Evolutionary conservation across 92 coral and sea anemone species (phyloP).

Genomic region (Umimayanthus chanpuru): DNA sequence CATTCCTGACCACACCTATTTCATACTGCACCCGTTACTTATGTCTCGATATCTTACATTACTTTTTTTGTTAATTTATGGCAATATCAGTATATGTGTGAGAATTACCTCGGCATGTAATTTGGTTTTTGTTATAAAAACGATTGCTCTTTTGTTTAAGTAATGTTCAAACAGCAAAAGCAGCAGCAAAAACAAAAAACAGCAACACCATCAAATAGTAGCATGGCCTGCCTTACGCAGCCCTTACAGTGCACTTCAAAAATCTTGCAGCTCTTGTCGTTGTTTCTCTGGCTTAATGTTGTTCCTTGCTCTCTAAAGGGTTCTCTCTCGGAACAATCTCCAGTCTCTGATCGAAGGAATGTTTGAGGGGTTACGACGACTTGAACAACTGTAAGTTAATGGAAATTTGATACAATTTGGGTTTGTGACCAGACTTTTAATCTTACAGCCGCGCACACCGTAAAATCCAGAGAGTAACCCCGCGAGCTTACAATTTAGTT

Average conservation of each 20-base stretch:
- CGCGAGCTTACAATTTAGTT: no score
- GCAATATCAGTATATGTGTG: neutral
- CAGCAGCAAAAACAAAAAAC: no score
- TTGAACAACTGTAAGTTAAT: conserved; percentile 62
- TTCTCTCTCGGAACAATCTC: conserved; percentile 57
- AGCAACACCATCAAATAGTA: no score
- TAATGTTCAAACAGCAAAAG: no score
- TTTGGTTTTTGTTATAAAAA: no score
- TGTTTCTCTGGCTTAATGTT: neutral
- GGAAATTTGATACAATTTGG: neutral
- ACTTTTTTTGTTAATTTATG: neutral
- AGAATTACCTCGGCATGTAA: no score
- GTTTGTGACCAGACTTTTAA: no score
- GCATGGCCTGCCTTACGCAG: neutral
- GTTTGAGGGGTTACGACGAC: conserved; percentile 61
- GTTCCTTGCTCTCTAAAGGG: conserved; percentile 30
- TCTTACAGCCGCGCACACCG: no score
- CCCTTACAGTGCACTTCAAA: neutral
- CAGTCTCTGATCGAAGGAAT: conserved; percentile 50
- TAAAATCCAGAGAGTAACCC: no score
- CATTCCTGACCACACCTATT: neutral
- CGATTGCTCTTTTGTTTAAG: no score
- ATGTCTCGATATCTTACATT: neutral
- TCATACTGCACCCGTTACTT: neutral
- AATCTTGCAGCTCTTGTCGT: neutral